Evolutionary conservation across 2,888 invertebrate species (phyloP), one percentile per base, ranked within the genome.

Genomic region (Phragmatobia fuliginosa): DNA sequence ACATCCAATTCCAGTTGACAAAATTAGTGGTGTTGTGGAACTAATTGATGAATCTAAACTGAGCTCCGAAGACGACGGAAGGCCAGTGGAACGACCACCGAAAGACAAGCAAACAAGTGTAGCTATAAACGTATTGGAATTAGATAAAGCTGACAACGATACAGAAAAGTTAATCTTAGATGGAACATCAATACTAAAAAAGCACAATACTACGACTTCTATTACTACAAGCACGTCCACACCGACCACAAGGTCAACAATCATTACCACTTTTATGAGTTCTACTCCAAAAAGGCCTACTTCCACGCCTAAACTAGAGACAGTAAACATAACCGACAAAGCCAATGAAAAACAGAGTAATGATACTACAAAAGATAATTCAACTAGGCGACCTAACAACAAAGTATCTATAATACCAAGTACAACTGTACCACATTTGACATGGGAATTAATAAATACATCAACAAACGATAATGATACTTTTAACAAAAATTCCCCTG

Each of bases 1-100:
- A 16, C 97, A 97, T 88, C 97, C 97, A 11, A 91, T 97, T 75
- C 97, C 97, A 1, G 96, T 97, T 16, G 96, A 96, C 83, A 96
- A 96, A 92, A 96, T 97, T 73, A 91, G 95, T 83, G 88, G 91
- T 52, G 93, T 92, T 21, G 90, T 94, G 52, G 92, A 94, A 85
- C 88, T 83, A 16, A 72, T 87, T 65, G 81, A 87, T 67, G 86
- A 89, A 74, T 72, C 75, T 36, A 84, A 79, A 41, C 74, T 79
- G 33, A 78, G 83, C 52, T 87, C 90, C 75, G 89, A 88, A 52
- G 91, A 94, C 78, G 93, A 94, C 62, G 93, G 92, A 2, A 94
- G 91, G 76, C 94, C 94, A 45, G 85, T 94, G 45, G 91, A 91
- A 81, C 90, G 93, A 73, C 94, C 95, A 5, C 95, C 95, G 1